Evolutionary conservation across 2,888 invertebrate genomes (phyloP).

Genomic region (Orchesella flavescens): DNA sequence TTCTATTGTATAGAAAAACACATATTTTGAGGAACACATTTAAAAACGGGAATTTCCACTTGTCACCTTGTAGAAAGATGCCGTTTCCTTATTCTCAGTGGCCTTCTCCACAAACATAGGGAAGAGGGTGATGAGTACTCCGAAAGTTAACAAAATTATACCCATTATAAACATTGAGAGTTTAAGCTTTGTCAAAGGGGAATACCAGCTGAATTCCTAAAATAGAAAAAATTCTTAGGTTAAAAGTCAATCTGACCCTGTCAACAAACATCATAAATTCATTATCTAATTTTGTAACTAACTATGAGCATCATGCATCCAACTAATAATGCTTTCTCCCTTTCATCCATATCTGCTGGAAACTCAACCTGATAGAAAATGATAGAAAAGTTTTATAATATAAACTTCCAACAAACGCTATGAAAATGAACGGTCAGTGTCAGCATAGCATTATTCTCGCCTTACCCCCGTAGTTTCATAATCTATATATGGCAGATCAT

Average conservation of each 20-base stretch:
- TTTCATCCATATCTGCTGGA: slow-evolving; percentile 36
- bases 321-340: slow-evolving; percentile 37
- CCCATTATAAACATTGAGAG: background rate
- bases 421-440: background rate
- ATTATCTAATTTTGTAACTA: background rate
- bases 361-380: slow-evolving; percentile 18
- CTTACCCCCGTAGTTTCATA: slow-evolving; percentile 46
- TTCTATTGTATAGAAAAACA: no score
- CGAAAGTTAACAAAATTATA: background rate
- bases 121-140: background rate
- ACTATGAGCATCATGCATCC: slow-evolving; percentile 42
- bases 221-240: background rate
- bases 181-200: slow-evolving; percentile 11
- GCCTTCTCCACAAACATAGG: slow-evolving; percentile 11
- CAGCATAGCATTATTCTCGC: background rate
- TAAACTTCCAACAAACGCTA: no score
- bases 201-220: slow-evolving; percentile 31
- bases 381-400: no score
- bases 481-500: slow-evolving; percentile 28
- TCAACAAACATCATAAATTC: background rate
- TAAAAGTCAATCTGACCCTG: background rate
- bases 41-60: no score
- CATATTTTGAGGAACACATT: no score
- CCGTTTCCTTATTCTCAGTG: background rate
- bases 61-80: background rate